Percentiles rank a stretch among this genome's conserved stretches.
Evolutionary conservation across 2,797 vertebrate species (phyloP).

Genomic region (Notoglanidium macrostoma): DNA sequence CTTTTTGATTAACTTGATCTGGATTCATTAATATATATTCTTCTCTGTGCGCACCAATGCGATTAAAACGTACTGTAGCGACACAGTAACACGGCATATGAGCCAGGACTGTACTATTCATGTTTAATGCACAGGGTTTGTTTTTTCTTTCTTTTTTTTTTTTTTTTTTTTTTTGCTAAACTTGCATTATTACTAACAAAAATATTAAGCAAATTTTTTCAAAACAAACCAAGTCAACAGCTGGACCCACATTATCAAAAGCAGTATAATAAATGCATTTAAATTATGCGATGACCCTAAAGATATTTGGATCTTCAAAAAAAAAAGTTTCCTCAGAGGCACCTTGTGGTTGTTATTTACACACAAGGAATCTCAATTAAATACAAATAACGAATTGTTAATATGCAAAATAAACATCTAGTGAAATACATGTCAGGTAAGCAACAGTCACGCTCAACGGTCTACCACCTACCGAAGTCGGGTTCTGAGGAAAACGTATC

Average conservation of each 20-base stretch:
- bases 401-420: slow-evolving; percentile 67
- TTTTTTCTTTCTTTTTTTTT: background rate
- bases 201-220: slow-evolving; percentile 10
- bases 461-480: slow-evolving; percentile 76
- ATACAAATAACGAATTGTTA: slow-evolving; percentile 61
- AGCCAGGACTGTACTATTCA: background rate
- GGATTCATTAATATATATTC: background rate
- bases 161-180: background rate
- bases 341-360: slow-evolving; percentile 19
- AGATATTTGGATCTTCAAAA: background rate
- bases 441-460: slow-evolving; percentile 85
- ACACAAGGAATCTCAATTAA: slow-evolving; percentile 37
- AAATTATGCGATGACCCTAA: slow-evolving; percentile 18
- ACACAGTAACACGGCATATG: background rate
- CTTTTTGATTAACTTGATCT: background rate
- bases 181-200: background rate
- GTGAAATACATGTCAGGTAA: slow-evolving; percentile 83
- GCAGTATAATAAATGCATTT: slow-evolving; percentile 19
- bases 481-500: slow-evolving; percentile 76
- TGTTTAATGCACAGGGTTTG: background rate
- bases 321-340: background rate
- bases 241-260: slow-evolving; percentile 16
- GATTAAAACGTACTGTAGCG: background rate
- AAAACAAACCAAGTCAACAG: slow-evolving; percentile 6
- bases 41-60: background rate